phyloP scores from a whole-genome alignment of 2,888 invertebrate species.

The Drosophila fulvimacula region DNA sequence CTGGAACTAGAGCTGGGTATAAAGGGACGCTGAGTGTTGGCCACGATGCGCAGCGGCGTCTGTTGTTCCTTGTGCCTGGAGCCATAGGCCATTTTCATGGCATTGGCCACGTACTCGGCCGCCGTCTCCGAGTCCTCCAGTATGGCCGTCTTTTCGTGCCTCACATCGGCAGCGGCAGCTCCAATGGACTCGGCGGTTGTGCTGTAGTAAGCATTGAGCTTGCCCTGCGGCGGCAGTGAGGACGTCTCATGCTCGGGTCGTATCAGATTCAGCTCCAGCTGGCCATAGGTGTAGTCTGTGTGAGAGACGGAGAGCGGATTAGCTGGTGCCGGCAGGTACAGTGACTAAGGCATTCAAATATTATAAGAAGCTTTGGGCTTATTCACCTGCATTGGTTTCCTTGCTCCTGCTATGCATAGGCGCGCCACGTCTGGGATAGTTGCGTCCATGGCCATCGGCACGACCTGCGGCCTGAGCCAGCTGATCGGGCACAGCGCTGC shows the following conservation, averaged over 20 bases:
- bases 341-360: too few species aligned
- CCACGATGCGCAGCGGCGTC: slow-evolving; percentile 26
- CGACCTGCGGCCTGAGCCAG: slow-evolving; percentile 78
- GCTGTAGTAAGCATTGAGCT: slow-evolving; percentile 53
- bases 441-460: slow-evolving; percentile 62
- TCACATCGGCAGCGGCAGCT: slow-evolving; percentile 12
- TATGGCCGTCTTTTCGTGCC: slow-evolving; percentile 41
- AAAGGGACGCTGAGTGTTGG: slow-evolving; percentile 40
- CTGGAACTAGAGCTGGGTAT: slow-evolving; percentile 24
- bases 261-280: slow-evolving; percentile 82
- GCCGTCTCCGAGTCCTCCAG: slow-evolving; percentile 82
- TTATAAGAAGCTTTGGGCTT: too few species aligned
- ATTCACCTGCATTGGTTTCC: slow-evolving; percentile 52
- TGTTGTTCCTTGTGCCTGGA: slow-evolving; percentile 65
- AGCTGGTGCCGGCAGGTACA: too few species aligned
- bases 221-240: slow-evolving; percentile 46
- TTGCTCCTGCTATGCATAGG: slow-evolving; percentile 54
- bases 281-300: slow-evolving; percentile 75
- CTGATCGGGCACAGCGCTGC: slow-evolving; percentile 76
- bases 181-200: slow-evolving; percentile 42
- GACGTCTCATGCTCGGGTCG: slow-evolving; percentile 74
- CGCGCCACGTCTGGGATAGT: slow-evolving; percentile 57
- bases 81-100: slow-evolving; percentile 82
- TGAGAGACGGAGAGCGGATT: neutral
- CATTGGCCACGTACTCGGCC: slow-evolving; percentile 84